Conservation (phyloP, 2,888 invertebrate species). For the Hydraecia micacea region DNA sequence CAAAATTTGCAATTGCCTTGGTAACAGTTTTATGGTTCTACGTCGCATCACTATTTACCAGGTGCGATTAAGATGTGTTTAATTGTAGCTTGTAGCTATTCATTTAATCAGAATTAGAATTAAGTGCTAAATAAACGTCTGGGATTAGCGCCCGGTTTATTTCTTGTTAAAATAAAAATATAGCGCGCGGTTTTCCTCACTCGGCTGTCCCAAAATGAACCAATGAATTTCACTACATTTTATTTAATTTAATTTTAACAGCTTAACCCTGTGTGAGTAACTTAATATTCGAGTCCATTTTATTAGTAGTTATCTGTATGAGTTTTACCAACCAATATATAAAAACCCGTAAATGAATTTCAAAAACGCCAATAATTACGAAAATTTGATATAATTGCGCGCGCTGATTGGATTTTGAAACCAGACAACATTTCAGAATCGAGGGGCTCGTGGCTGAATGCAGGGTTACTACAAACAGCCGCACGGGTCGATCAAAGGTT, state of each 20-base stretch:
- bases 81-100: slow-evolving; percentile 8
- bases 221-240: not conserved
- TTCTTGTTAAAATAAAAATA: not conserved
- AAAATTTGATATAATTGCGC: too few species aligned
- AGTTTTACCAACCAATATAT: not conserved
- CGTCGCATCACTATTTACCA: slow-evolving; percentile 18
- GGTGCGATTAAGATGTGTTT: slow-evolving; percentile 23
- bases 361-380: not conserved
- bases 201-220: not conserved
- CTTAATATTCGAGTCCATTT: not conserved
- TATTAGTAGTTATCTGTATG: not conserved
- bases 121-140: slow-evolving; percentile 21
- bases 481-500: not conserved
- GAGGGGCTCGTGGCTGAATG: not conserved
- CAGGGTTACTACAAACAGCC: too few species aligned
- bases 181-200: not conserved
- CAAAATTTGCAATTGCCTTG: slow-evolving; percentile 33
- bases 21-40: slow-evolving; percentile 35
- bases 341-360: not conserved
- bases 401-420: not conserved
- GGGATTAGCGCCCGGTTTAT: slow-evolving; percentile 17
- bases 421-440: not conserved
- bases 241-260: not conserved
- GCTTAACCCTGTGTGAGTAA: not conserved
- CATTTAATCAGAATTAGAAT: slow-evolving; percentile 29